Evolutionary conservation across 2,888 invertebrate genomes (phyloP).

Genomic region (Epinotia brunnichana): DNA sequence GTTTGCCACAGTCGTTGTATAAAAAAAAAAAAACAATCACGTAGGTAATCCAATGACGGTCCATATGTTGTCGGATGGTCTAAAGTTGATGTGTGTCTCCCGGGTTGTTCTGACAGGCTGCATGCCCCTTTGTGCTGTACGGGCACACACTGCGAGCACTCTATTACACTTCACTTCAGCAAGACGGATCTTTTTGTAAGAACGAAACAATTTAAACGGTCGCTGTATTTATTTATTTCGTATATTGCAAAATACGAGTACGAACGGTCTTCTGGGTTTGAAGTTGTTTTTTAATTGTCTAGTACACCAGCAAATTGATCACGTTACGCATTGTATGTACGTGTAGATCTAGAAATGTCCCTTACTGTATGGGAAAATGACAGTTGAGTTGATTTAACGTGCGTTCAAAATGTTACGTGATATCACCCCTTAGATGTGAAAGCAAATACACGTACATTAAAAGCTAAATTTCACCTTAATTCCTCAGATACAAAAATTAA

Average conservation of each 20-base stretch:
- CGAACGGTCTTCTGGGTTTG: neutral
- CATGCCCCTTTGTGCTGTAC: conserved; percentile 64
- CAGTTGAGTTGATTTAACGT: no score
- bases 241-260: neutral
- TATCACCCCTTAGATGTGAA: no score
- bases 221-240: conserved; percentile 24
- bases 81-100: conserved; percentile 39
- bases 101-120: conserved; percentile 59
- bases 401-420: no score
- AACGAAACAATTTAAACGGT: conserved; percentile 36
- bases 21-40: no score
- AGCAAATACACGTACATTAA: no score
- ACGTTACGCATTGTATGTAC: no score
- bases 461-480: no score
- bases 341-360: no score
- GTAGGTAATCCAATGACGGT: no score
- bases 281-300: neutral
- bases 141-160: conserved; percentile 45
- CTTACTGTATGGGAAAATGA: no score
- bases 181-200: conserved; percentile 46
- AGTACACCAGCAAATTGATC: neutral
- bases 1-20: no score
- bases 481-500: no score
- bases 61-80: neutral
- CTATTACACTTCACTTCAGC: conserved; percentile 58